phyloP scores from a whole-genome alignment of 1,140 invertebrate species.

The Leptinotarsa lineolata region DNA sequence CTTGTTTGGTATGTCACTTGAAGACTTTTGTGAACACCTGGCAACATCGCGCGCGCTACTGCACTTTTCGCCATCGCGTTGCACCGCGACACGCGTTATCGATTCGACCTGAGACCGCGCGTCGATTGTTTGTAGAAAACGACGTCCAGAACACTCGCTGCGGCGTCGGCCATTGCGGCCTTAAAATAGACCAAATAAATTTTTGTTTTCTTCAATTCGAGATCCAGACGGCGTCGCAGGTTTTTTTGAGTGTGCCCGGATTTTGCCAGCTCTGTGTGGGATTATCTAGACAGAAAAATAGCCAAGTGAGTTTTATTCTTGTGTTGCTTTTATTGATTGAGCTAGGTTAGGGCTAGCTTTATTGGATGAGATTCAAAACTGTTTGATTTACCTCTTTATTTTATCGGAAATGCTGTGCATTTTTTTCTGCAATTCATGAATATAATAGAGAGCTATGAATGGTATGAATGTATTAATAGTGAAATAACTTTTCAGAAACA shows the following conservation, averaged over 20 bases:
- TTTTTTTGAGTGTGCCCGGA: not conserved
- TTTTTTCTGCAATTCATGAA: no score
- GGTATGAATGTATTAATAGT: no score
- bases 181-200: not conserved
- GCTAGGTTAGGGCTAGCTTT: not conserved
- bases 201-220: not conserved
- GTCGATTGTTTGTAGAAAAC: conserved; percentile 6
- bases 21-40: not conserved
- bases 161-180: not conserved
- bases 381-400: no score
- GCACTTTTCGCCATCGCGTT: not conserved
- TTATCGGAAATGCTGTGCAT: no score
- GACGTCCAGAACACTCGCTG: not conserved
- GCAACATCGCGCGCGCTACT: not conserved
- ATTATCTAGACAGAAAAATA: not conserved
- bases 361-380: no score
- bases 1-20: no score
- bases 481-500: no score
- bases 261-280: not conserved
- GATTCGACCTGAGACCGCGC: conserved; percentile 4
- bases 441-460: no score
- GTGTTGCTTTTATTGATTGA: not conserved
- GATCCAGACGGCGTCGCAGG: not conserved
- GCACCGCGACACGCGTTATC: conserved; percentile 4
- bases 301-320: conserved; percentile 2